Conservation (phyloP, 2,888 invertebrate species). For the Drosophila tripunctata region DNA sequence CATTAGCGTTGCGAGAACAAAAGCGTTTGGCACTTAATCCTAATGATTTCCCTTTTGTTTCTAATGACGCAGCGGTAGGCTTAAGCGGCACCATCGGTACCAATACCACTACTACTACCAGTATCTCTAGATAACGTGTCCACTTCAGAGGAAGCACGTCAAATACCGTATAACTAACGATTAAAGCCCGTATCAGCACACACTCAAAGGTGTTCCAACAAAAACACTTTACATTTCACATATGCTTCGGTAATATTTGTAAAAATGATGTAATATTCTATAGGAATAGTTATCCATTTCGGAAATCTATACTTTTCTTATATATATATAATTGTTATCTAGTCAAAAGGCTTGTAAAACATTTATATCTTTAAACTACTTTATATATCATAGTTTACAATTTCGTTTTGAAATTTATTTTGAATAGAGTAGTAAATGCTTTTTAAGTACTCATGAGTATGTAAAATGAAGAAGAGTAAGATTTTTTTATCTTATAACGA, state of each 20-base stretch:
- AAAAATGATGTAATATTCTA: not conserved
- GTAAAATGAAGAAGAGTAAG: too few species aligned
- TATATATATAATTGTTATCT: too few species aligned
- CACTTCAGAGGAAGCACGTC: constrained; percentile 31
- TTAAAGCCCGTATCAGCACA: constrained; percentile 2
- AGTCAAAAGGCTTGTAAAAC: too few species aligned
- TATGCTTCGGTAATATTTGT: not conserved
- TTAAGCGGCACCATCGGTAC: constrained; percentile 44
- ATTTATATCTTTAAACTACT: too few species aligned
- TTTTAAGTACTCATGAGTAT: too few species aligned
- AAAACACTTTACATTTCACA: not conserved
- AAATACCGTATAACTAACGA: constrained; percentile 6
- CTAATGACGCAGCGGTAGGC: constrained; percentile 70
- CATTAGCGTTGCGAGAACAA: constrained; percentile 71
- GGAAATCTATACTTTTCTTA: not conserved
- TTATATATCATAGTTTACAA: too few species aligned
- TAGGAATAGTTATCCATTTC: too few species aligned
- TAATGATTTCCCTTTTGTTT: constrained; percentile 77
- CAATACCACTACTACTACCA: not conserved
- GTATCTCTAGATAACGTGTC: not conserved
- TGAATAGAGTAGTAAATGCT: too few species aligned
- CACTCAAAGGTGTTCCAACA: not conserved
- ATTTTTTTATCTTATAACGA: too few species aligned
- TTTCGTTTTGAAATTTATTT: too few species aligned
- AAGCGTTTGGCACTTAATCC: constrained; percentile 63